phyloP scores from a whole-genome alignment of 23 tunicate species.

The Styela clava region DNA sequence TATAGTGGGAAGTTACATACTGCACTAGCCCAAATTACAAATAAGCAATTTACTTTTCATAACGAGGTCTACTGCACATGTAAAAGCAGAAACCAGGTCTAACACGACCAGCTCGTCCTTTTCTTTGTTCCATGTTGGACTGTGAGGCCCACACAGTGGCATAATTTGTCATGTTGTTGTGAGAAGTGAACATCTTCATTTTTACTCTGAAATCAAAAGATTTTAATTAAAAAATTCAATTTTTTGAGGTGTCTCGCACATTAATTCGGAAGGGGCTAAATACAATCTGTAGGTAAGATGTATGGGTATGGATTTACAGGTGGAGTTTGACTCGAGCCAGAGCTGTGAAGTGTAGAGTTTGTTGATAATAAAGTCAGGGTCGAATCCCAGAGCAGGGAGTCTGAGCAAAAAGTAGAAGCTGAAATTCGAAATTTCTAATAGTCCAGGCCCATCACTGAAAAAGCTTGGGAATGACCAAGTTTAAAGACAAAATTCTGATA shows the following conservation, averaged over 20 bases:
- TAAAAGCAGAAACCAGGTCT: slow-evolving; percentile 85
- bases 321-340: too few relatives aligned
- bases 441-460: too few relatives aligned
- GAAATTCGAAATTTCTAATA: too few relatives aligned
- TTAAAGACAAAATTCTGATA: too few relatives aligned
- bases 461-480: too few relatives aligned
- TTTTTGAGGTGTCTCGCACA: not conserved
- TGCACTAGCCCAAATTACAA: too few relatives aligned
- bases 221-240: not conserved
- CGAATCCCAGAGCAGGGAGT: too few relatives aligned
- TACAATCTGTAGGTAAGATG: not conserved
- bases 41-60: slow-evolving; percentile 77
- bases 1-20: too few relatives aligned
- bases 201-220: slow-evolving; percentile 64
- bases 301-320: too few relatives aligned
- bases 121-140: slow-evolving; percentile 71
- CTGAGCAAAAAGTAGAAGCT: too few relatives aligned
- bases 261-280: not conserved
- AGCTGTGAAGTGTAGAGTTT: too few relatives aligned
- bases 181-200: slow-evolving; percentile 98
- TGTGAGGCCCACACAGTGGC: slow-evolving; percentile 99
- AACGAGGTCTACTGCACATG: slow-evolving; percentile 78
- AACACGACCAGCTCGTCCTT: slow-evolving; percentile 96
- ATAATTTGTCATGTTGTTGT: slow-evolving; percentile 98
- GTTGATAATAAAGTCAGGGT: too few relatives aligned